A percentile compares a stretch with the other conserved stretches of the same genome.
These are phyloP conservation scores for Pantherophis vulpinus DNA, from an alignment of 2,797 vertebrate genomes.

Conservation along the genomic window DNA sequence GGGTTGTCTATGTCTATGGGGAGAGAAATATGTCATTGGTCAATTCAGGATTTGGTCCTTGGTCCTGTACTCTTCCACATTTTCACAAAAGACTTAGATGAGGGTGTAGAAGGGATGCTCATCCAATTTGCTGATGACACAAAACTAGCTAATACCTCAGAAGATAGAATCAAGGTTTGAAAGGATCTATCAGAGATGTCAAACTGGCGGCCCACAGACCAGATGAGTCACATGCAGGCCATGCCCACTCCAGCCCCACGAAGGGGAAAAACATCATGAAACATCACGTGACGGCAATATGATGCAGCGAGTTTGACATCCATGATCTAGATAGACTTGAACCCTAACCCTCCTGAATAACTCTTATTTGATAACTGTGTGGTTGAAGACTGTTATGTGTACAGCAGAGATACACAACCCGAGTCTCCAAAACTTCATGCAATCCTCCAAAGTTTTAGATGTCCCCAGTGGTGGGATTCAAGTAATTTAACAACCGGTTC, in stretches of 20 bases:
- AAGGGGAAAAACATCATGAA: too few species aligned
- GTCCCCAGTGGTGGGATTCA: too few species aligned
- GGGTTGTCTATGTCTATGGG: background rate
- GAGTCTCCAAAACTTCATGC: too few species aligned
- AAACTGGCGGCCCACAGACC: too few species aligned
- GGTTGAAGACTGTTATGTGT: background rate
- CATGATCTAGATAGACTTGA: too few species aligned
- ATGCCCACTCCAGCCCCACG: too few species aligned
- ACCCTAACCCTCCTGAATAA: background rate
- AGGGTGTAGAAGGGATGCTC: background rate
- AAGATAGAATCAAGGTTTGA: background rate
- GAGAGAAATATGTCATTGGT: background rate
- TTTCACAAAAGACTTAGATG: background rate
- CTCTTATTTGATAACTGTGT: background rate
- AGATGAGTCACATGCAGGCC: too few species aligned
- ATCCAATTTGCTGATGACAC: background rate
- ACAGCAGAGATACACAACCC: background rate
- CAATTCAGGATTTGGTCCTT: background rate
- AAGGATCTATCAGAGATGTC: background rate
- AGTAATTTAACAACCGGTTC: too few species aligned
- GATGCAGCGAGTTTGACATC: too few species aligned
- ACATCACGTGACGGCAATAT: too few species aligned
- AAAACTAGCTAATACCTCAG: background rate
- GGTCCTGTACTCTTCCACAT: background rate
- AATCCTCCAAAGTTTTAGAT: background rate